These are phyloP conservation scores for Numenius arquata DNA, from an alignment of 2,113 vertebrate species.

Conservation along the genomic window DNA sequence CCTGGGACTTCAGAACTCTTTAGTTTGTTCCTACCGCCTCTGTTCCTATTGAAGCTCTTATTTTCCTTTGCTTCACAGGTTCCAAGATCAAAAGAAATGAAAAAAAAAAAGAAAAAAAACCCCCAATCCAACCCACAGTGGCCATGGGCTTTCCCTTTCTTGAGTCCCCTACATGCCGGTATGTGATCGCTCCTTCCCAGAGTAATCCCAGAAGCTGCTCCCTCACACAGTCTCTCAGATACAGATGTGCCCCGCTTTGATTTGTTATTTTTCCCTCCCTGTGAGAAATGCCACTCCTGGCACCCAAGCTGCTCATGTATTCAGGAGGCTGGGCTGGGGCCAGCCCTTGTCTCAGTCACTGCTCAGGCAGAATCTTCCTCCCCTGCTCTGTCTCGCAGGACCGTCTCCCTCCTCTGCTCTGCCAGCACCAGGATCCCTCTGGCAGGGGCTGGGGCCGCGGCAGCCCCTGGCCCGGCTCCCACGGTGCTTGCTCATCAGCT, in stretches of 20 bases:
- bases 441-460: background rate
- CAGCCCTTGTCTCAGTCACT: background rate
- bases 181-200: background rate
- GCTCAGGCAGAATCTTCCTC: background rate
- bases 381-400: background rate
- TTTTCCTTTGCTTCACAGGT: background rate
- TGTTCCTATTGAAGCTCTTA: background rate
- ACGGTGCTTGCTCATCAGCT: fast-evolving
- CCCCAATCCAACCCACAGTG: no score
- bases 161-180: no score
- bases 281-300: background rate
- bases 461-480: background rate
- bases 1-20: background rate
- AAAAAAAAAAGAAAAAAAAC: no score
- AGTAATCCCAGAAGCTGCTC: background rate
- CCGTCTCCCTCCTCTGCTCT: background rate
- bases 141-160: background rate
- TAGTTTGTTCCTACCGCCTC: background rate
- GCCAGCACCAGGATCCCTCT: background rate
- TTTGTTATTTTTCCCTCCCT: background rate
- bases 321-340: background rate
- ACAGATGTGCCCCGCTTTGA: background rate
- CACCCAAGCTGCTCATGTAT: background rate
- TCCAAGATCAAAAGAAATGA: background rate
- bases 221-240: background rate